These are phyloP conservation scores for Chlamydotis undulata DNA, from an alignment of 2,113 vertebrate genomes.

Conservation along the genomic window DNA sequence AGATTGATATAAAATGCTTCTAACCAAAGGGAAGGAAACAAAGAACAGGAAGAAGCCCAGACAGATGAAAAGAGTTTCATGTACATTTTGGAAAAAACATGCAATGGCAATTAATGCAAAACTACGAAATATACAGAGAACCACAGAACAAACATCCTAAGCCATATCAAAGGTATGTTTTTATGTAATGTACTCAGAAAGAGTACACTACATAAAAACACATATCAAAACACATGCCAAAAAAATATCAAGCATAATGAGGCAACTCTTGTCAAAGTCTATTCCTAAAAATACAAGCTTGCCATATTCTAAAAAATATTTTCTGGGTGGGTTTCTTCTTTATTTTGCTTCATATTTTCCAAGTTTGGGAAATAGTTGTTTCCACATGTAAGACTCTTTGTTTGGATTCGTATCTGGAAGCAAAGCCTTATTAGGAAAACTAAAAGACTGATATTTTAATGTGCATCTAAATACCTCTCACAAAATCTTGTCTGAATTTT, in stretches of 20 bases:
- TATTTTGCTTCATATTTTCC: neutral
- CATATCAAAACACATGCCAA: neutral
- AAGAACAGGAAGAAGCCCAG: constrained; percentile 16
- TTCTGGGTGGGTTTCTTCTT: neutral
- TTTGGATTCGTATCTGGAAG: neutral
- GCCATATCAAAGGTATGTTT: neutral
- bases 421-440: neutral
- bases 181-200: neutral
- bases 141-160: neutral
- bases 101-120: neutral
- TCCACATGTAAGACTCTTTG: neutral
- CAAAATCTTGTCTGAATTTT: neutral
- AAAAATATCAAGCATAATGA: neutral
- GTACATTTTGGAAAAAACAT: neutral
- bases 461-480: neutral
- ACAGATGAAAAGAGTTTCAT: neutral
- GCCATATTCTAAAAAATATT: neutral
- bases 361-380: neutral
- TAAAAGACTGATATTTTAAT: neutral
- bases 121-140: neutral
- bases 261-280: neutral
- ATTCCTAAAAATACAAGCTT: neutral
- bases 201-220: neutral
- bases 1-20: constrained; percentile 52
- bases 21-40: constrained; percentile 27